These are phyloP conservation scores for Thymallus thymallus DNA, from an alignment of 2,113 vertebrate genomes.

Conservation along the genomic window DNA sequence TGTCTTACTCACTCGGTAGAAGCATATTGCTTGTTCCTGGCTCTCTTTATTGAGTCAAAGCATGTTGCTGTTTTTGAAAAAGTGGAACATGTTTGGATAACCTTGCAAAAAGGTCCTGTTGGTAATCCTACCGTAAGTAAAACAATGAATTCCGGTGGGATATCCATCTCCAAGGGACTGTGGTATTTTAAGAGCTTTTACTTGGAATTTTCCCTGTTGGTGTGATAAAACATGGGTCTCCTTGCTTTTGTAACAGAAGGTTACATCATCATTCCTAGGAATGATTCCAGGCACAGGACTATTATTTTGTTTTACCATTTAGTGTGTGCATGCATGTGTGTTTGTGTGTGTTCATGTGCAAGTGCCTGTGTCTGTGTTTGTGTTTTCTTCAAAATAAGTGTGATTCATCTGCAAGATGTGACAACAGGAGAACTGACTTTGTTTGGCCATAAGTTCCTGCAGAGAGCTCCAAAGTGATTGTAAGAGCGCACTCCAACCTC, in stretches of 20 bases:
- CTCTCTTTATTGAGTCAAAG: constrained; percentile 3
- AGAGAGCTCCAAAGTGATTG: not conserved
- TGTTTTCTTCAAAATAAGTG: no score
- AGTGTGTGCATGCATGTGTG: no score
- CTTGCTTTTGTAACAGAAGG: not conserved
- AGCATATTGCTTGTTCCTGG: not conserved
- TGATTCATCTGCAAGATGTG: not conserved
- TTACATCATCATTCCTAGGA: not conserved
- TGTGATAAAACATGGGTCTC: not conserved
- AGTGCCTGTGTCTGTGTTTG: no score
- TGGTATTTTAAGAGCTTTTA: constrained; percentile 1
- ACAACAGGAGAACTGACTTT: not conserved
- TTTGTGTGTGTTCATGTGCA: no score
- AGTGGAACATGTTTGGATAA: not conserved
- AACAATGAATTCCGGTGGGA: not conserved
- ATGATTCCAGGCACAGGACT: no score
- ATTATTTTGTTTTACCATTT: no score
- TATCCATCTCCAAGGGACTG: not conserved
- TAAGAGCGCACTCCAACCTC: not conserved
- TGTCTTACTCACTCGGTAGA: not conserved
- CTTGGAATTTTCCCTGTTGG: not conserved
- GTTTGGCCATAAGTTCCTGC: not conserved
- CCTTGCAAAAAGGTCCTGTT: constrained; percentile 1
- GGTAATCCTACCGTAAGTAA: not conserved
- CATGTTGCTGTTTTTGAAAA: constrained; percentile 2